These are phyloP conservation scores for Proteles cristata DNA, from an alignment of 2,113 vertebrate species.

Conservation along the genomic window DNA sequence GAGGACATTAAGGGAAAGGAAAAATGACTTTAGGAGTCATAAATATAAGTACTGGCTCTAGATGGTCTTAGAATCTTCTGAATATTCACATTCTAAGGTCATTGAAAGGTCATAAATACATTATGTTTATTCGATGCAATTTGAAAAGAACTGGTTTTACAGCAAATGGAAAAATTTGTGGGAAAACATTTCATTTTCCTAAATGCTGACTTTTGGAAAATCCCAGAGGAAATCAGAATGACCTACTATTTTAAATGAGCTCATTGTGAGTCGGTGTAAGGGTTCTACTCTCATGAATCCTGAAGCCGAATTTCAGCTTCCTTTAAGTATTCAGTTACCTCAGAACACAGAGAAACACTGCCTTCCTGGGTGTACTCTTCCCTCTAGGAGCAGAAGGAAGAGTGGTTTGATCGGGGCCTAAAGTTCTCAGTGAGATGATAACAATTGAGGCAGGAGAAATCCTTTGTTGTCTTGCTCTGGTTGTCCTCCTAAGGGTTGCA, in stretches of 20 bases:
- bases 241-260: not conserved
- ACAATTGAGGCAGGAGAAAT: not conserved
- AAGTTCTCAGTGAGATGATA: not conserved
- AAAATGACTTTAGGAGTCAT: not conserved
- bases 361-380: not conserved
- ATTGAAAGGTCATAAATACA: not conserved
- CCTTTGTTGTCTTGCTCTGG: not conserved
- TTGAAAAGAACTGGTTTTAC: not conserved
- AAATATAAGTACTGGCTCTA: not conserved
- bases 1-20: not conserved
- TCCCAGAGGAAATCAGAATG: not conserved
- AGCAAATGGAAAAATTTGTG: not conserved
- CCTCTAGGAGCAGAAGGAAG: not conserved
- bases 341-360: not conserved
- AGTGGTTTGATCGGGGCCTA: not conserved
- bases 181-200: not conserved
- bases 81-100: not conserved
- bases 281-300: not conserved
- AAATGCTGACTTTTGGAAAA: slow-evolving; percentile 38
- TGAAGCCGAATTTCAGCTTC: slow-evolving; percentile 2
- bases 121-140: not conserved
- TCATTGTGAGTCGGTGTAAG: not conserved
- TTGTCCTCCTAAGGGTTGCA: not conserved
- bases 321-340: not conserved
- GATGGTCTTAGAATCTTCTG: not conserved